These are phyloP conservation scores for Drosophila pandora DNA, from an alignment of 1,140 invertebrate genomes.

Conservation along the genomic window DNA sequence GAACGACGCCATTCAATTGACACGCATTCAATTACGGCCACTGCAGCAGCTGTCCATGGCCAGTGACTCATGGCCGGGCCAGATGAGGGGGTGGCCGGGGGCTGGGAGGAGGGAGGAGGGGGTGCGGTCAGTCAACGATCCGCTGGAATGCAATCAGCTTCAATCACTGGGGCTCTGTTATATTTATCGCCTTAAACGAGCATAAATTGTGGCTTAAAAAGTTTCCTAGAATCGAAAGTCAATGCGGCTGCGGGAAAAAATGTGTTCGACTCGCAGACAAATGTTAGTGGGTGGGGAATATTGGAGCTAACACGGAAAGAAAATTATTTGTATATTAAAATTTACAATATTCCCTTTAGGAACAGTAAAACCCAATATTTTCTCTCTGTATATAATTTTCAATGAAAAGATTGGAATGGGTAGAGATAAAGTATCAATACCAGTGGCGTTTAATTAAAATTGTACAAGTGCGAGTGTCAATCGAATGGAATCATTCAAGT, in stretches of 20 bases:
- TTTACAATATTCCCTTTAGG: neutral
- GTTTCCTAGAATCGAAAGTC: conserved; percentile 75
- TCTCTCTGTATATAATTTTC: conserved; percentile 27
- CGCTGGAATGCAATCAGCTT: conserved; percentile 75
- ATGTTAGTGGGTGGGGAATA: conserved; percentile 23
- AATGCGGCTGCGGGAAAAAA: conserved; percentile 40
- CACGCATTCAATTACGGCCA: conserved; percentile 71
- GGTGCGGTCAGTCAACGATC: conserved; percentile 32
- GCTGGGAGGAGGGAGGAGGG: neutral
- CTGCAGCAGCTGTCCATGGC: conserved; percentile 39
- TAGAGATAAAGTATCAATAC: conserved; percentile 64
- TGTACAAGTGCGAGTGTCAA: conserved; percentile 76
- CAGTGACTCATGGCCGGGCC: no score
- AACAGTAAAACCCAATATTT: conserved; percentile 13
- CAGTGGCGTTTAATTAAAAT: conserved; percentile 83
- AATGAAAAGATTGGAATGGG: conserved; percentile 10
- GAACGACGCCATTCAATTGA: conserved; percentile 60
- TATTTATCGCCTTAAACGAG: conserved; percentile 81
- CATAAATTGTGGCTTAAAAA: conserved; percentile 81
- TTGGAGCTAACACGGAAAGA: conserved; percentile 41
- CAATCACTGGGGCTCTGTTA: conserved; percentile 71
- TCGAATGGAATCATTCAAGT: conserved; percentile 46
- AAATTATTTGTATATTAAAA: conserved; percentile 4
- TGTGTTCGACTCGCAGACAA: conserved; percentile 16
- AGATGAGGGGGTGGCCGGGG: neutral